These are phyloP conservation scores for Trissolcus japonicus DNA, from an alignment of 2,888 invertebrate species.

Conservation along the genomic window DNA sequence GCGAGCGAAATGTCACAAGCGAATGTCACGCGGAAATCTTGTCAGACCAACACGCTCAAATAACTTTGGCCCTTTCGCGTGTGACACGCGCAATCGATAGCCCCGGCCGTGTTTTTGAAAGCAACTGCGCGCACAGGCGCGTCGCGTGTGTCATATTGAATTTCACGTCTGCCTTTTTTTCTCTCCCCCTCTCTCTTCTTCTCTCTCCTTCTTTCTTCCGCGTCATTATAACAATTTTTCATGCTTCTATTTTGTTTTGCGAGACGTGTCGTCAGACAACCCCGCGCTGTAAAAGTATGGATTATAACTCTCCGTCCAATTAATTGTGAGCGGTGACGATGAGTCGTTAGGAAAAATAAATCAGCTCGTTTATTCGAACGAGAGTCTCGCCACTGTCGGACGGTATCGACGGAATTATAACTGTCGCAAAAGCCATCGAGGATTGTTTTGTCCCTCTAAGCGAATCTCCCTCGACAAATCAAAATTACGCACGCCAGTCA, in stretches of 20 bases:
- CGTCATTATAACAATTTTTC: background rate
- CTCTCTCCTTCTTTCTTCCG: background rate
- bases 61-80: constrained; percentile 37
- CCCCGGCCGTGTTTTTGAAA: constrained; percentile 41
- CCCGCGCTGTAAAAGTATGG: constrained; percentile 27
- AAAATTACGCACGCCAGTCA: constrained; percentile 18
- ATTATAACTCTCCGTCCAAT: constrained; percentile 27
- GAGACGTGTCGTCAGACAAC: constrained; percentile 24
- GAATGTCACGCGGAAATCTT: constrained; percentile 34
- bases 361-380: constrained; percentile 39
- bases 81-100: constrained; percentile 50
- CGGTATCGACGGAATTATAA: constrained; percentile 39
- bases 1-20: constrained; percentile 26
- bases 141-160: constrained; percentile 35
- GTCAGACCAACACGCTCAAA: constrained; percentile 27
- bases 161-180: constrained; percentile 21
- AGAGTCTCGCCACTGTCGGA: constrained; percentile 10
- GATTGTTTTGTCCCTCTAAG: constrained; percentile 20
- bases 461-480: constrained; percentile 30
- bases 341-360: constrained; percentile 40
- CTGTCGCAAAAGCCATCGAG: constrained; percentile 18
- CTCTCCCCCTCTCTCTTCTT: too few relatives aligned
- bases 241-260: constrained; percentile 1
- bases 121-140: constrained; percentile 36
- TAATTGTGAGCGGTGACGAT: constrained; percentile 44